Evolutionary conservation across 2,888 invertebrate genomes (phyloP).

Genomic region (Invenusta paracnida): DNA sequence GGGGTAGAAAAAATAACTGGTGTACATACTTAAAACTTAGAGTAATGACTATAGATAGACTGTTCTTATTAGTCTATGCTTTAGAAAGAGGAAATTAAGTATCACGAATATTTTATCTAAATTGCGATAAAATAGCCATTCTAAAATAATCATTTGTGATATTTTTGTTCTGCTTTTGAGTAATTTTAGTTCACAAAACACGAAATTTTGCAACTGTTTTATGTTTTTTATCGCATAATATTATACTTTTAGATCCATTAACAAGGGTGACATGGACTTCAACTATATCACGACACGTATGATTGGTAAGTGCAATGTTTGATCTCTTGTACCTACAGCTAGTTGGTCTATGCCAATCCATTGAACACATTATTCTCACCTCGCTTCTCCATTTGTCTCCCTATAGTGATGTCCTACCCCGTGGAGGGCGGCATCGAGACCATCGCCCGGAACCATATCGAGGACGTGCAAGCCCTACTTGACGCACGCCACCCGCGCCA

Average conservation of each 20-base stretch:
- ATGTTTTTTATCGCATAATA: conserved; percentile 46
- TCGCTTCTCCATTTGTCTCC: conserved; percentile 8
- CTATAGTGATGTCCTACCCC: conserved; percentile 81
- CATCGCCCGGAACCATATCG: conserved; percentile 80
- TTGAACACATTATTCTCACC: background rate
- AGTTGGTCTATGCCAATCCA: too few species aligned
- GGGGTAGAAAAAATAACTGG: too few species aligned
- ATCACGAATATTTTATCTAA: too few species aligned
- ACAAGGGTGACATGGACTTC: conserved; percentile 73
- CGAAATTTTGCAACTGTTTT: too few species aligned
- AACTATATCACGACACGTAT: conserved; percentile 85
- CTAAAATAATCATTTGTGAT: conserved; percentile 31
- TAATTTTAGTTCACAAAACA: background rate
- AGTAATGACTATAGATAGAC: too few species aligned
- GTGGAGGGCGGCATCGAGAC: conserved; percentile 88
- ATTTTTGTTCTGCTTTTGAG: background rate
- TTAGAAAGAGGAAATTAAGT: too few species aligned
- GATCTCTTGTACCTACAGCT: too few species aligned
- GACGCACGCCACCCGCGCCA: conserved; percentile 68
- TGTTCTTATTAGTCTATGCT: too few species aligned
- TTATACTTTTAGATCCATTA: conserved; percentile 59
- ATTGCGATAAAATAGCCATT: too few species aligned
- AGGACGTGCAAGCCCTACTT: conserved; percentile 77
- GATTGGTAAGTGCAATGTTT: conserved; percentile 60
- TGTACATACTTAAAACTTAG: too few species aligned